Conservation (phyloP, 2,888 invertebrate species). For the Palloptera scutellata region DNA sequence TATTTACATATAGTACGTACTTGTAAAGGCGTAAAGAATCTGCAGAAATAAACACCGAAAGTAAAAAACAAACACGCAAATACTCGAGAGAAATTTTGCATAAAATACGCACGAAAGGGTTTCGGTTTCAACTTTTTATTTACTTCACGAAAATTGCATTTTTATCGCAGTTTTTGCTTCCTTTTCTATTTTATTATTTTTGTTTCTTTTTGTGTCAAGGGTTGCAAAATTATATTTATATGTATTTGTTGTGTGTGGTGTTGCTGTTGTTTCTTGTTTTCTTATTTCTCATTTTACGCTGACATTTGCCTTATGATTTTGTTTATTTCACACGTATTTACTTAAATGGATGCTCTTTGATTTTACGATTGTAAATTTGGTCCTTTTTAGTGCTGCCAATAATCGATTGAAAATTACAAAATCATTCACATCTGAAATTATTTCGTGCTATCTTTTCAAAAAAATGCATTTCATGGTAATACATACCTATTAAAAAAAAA, state of each 20-base stretch:
- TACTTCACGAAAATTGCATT: slow-evolving; percentile 27
- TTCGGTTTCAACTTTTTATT: slow-evolving; percentile 31
- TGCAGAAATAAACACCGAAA: no score
- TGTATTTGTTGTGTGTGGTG: slow-evolving; percentile 36
- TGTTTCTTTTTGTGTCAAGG: slow-evolving; percentile 37
- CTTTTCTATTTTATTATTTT: slow-evolving; percentile 7
- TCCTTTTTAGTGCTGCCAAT: background rate
- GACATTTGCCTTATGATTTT: slow-evolving; percentile 42
- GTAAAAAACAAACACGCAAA: slow-evolving; percentile 14
- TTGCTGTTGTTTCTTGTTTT: slow-evolving; percentile 35
- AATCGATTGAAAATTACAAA: no score
- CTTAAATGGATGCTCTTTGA: slow-evolving; percentile 21
- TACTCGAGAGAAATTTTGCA: slow-evolving; percentile 25
- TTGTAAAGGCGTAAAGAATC: no score
- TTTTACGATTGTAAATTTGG: slow-evolving; percentile 1
- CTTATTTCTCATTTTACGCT: slow-evolving; percentile 37
- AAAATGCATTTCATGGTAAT: no score
- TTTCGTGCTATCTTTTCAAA: no score
- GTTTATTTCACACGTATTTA: slow-evolving; percentile 48
- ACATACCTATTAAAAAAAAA: no score
- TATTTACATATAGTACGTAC: background rate
- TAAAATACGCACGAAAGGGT: slow-evolving; percentile 36
- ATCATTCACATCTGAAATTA: no score
- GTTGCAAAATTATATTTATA: slow-evolving; percentile 39
- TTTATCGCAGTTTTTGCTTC: slow-evolving; percentile 24